Evolutionary conservation across 1,140 invertebrate genomes (phyloP).

Genomic region (Bombus pyrosoma): DNA sequence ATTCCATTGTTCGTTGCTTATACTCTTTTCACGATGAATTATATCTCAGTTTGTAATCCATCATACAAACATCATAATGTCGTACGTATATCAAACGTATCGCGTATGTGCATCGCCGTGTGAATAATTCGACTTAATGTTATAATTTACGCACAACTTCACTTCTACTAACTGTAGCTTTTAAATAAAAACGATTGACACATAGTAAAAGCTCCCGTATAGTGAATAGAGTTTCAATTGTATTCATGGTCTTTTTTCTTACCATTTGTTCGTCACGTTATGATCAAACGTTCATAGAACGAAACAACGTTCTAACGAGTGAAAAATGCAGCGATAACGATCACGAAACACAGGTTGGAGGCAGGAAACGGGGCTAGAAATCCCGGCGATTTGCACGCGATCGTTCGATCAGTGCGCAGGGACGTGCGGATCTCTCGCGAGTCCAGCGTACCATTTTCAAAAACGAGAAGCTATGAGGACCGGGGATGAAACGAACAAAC

Average conservation of each 20-base stretch:
- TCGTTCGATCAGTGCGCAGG: not conserved
- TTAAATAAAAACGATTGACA: not conserved
- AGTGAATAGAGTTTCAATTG: not conserved
- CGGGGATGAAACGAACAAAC: not conserved
- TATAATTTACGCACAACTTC: not conserved
- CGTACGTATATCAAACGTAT: too few relatives aligned
- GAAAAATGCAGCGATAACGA: conserved; percentile 11
- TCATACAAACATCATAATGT: too few relatives aligned
- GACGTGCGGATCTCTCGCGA: not conserved
- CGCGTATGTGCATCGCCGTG: too few relatives aligned
- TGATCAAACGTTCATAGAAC: not conserved
- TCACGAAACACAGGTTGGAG: not conserved
- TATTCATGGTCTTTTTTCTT: not conserved
- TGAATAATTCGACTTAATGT: too few relatives aligned
- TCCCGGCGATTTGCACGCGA: not conserved
- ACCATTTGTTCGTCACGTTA: not conserved
- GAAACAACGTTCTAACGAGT: not conserved
- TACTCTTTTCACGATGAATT: not conserved
- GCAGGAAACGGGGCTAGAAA: not conserved
- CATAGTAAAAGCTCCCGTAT: not conserved
- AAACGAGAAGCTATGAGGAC: conserved; percentile 1
- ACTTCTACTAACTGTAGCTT: too few relatives aligned
- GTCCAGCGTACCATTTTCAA: conserved; percentile 1
- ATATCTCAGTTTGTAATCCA: not conserved
- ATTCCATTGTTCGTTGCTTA: not conserved